Conservation (phyloP, 2,888 invertebrate species). For the Ptychoptera albimana region DNA sequence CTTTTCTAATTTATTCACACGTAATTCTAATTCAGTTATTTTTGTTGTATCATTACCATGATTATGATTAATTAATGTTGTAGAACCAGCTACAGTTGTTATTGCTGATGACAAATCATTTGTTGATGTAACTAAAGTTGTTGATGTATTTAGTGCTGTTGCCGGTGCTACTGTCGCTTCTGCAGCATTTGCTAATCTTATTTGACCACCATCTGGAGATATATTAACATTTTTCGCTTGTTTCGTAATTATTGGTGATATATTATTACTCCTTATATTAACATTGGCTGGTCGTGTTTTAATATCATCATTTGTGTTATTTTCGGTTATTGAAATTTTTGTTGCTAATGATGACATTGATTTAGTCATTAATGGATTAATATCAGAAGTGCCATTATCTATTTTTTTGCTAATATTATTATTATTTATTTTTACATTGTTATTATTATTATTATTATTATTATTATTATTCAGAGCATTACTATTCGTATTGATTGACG, state of each 20-base stretch:
- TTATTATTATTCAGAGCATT: too few relatives aligned
- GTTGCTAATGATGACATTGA: slow-evolving; percentile 8
- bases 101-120: not conserved
- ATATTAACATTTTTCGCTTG: not conserved
- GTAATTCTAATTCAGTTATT: slow-evolving; percentile 23
- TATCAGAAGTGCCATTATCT: not conserved
- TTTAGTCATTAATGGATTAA: slow-evolving; percentile 9
- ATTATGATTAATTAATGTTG: too few relatives aligned
- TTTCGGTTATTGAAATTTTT: slow-evolving; percentile 8
- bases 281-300: slow-evolving; percentile 23
- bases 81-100: not conserved
- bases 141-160: slow-evolving; percentile 6
- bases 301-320: slow-evolving; percentile 16
- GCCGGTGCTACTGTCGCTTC: slow-evolving; percentile 6
- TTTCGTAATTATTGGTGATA: slow-evolving; percentile 18
- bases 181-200: not conserved
- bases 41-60: slow-evolving; percentile 13
- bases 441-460: too few relatives aligned
- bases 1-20: slow-evolving; percentile 24
- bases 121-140: slow-evolving; percentile 1
- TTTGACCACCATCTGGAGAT: not conserved
- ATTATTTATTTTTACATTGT: too few relatives aligned
- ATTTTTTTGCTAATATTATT: not conserved
- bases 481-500: not conserved
- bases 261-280: slow-evolving; percentile 23